Percentiles rank a stretch among this genome's conserved stretches.
Conservation (phyloP, 2,888 invertebrate species). For the Lasioglossum zephyrum region DNA sequence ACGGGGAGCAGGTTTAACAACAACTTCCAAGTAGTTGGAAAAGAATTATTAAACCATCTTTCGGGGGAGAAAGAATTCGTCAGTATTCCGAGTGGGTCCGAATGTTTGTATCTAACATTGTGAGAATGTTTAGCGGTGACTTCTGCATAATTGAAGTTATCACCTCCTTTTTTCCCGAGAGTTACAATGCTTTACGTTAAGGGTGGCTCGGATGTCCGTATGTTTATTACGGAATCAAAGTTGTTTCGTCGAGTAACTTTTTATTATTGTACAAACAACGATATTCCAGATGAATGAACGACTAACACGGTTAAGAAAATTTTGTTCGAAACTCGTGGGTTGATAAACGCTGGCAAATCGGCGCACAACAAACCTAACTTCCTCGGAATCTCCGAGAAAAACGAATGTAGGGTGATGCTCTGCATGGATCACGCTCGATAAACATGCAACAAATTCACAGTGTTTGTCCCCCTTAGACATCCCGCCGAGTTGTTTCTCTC, state of each 20-base stretch:
- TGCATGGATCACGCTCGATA: not conserved
- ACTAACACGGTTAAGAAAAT: not conserved
- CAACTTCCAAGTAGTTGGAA: not conserved
- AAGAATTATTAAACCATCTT: not conserved
- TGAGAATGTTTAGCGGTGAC: not conserved
- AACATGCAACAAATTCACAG: not conserved
- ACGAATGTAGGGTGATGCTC: no score
- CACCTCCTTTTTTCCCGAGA: not conserved
- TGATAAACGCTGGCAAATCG: no score
- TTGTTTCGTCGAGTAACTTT: not conserved
- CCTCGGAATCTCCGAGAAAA: not conserved
- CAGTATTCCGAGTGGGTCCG: not conserved
- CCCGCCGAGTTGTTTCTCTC: conserved; percentile 51
- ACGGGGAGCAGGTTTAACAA: not conserved
- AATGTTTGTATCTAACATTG: not conserved
- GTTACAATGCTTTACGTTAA: not conserved
- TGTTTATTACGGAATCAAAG: no score
- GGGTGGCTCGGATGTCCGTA: not conserved
- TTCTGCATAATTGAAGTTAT: not conserved
- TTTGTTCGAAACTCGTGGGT: not conserved
- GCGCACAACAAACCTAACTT: not conserved
- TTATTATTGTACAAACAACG: not conserved
- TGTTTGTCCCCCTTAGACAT: conserved; percentile 1
- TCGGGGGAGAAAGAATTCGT: not conserved
- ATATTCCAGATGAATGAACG: not conserved